Conservation (phyloP, 2,113 vertebrate species). For the Aleadryas rufinucha region DNA sequence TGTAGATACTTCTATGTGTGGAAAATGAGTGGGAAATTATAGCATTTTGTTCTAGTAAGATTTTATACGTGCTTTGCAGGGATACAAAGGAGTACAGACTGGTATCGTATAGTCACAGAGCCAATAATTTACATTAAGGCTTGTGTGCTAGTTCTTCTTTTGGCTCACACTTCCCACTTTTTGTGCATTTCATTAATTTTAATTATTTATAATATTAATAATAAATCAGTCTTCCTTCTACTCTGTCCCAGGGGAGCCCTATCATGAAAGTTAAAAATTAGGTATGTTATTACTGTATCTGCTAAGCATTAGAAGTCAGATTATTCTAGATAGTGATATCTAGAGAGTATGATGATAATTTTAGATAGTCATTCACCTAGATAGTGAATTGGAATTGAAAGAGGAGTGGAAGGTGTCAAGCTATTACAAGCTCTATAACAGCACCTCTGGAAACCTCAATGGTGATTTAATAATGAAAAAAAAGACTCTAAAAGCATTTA, state of each 20-base stretch:
- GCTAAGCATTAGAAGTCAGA: not conserved
- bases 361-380: constrained; percentile 2
- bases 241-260: not conserved
- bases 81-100: not conserved
- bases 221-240: not conserved
- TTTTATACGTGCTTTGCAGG: not conserved
- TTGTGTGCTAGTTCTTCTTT: not conserved
- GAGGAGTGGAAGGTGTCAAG: not conserved
- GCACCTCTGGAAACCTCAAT: not conserved
- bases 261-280: constrained; percentile 7
- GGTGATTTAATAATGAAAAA: not conserved
- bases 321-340: constrained; percentile 17
- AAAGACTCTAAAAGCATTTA: not conserved
- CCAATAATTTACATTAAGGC: not conserved
- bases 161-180: not conserved
- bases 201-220: constrained; percentile 48
- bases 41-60: not conserved
- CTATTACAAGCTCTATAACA: not conserved
- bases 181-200: constrained; percentile 3
- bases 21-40: constrained; percentile 1
- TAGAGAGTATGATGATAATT: constrained; percentile 23
- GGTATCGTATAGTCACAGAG: not conserved
- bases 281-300: not conserved
- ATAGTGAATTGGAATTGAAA: not conserved
- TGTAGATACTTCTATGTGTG: constrained; percentile 39